Evolutionary conservation across 1,140 invertebrate genomes (phyloP), one percentile per base, ranked within the genome.

Genomic region (Vanessa atalanta): DNA sequence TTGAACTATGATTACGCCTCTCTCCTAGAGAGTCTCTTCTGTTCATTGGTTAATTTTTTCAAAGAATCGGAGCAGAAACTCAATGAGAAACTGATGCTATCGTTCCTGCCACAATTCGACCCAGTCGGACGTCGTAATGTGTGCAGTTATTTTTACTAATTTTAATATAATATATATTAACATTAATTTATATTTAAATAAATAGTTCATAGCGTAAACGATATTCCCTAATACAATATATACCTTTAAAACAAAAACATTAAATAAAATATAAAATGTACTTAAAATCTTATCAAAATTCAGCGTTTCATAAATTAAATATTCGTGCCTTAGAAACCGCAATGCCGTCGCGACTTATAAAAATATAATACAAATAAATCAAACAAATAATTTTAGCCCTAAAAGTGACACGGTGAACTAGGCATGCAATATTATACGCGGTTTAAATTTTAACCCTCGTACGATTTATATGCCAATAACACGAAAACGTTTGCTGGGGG

Each of bases 311-410:
- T 73, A 73, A 73, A 60, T 63, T 50, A 73, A 47, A 61, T 55
- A 61, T 37, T 47, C 71, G 51, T 72, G 65, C 65, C 43, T 67
- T 47, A 70, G 53, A 78, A 75, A 74, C 70, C 73, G 72, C 77
- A 75, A 70, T 73, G 70, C 67, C 72, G 68, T 51, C 55, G 75
- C 60, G 43, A 57, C 13, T 57, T 50, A 64, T 65, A 72, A 68
- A 63, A 53, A 63, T 47, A 63, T 31, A 31, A 31, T 31, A 15
- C 20, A 14, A 53, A 75, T 79, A 79, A 79, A 79, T 79, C 77
- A 79, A 74, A 53, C 70, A 79, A 75, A 79, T 79, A 73, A 77
- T 77, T 77, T 73, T 76, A 79, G 66, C 77, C 75, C 72, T 76
- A 79, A 76, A 79, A 79, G 37, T 79, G 77, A 79, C 77, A 79